Base-by-base conservation (phyloP, 92 coral and sea anemone species). In the Palythoa grandiflora region DNA sequence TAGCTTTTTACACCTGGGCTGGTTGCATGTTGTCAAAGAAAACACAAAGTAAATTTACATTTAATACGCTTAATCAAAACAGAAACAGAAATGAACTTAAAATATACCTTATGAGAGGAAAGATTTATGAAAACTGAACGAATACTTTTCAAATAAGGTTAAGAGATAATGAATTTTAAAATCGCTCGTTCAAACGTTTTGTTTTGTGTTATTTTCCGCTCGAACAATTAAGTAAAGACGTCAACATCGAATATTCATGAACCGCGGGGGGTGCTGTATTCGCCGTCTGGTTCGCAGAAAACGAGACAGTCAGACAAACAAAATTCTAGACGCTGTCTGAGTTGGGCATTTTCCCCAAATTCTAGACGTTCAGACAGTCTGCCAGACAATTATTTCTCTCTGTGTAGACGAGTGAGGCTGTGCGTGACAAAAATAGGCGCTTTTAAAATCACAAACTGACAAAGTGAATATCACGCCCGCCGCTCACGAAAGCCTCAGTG, bases 251-350 rank as follows among this genome's bases (percentile, higher is more conserved):
- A 81, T 81, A 81, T 81, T 66, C 57, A 81, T 81, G 21, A 81
- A 47, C 75, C 61, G 59, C 86, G 76, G 86, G 86, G 86, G 86
- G 86, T 65, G 9, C 57, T 8, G 74, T 81, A 81, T 81, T 81
- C 71, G 76, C 14, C 73, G 86, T 81, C 86, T 81, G 86, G 86
- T 81, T 81, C 48, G 86, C 57, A 65, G 75, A 81, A 81, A 81
- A 81, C 86, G 86, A 81, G 86, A 81, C 86, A 81, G 86, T 81
- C 86, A 81, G 86, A 81, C 86, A 81, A 81, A 81, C 86, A 81
- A 80, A 65, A 44, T 65, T 81, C 86, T 81, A 81, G 86, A 81
- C 86, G 86, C 72, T 81, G 86, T 81, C 86, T 81, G 86, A 81
- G 75, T 61, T 66, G 59, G 57, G 86, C 28, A 13, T 81, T 81